Evolutionary conservation across 2,797 vertebrate genomes (phyloP).

Genomic region (Poecilia gillii): DNA sequence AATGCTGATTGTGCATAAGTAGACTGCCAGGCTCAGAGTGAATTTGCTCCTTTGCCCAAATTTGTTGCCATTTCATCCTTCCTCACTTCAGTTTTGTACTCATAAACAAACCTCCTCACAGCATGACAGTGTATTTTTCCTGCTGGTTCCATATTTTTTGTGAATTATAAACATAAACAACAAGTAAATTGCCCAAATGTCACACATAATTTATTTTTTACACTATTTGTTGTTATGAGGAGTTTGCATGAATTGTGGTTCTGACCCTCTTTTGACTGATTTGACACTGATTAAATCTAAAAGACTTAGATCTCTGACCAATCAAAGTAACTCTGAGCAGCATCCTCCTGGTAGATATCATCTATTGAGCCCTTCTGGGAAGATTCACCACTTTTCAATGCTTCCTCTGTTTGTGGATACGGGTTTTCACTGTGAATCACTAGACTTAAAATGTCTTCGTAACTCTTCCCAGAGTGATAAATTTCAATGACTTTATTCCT

Average conservation of each 20-base stretch:
- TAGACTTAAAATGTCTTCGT: neutral
- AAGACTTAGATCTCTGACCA: neutral
- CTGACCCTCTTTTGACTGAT: neutral
- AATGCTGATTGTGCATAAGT: neutral
- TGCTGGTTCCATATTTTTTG: neutral
- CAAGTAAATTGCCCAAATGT: conserved; percentile 65
- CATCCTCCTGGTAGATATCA: neutral
- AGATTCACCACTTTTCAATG: neutral
- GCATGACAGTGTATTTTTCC: neutral
- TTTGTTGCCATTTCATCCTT: neutral
- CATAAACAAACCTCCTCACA: neutral
- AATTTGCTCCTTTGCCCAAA: neutral
- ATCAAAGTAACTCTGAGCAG: neutral
- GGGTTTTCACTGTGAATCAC: neutral
- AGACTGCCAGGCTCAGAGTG: neutral
- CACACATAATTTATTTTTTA: conserved; percentile 25
- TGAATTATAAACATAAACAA: neutral
- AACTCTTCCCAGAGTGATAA: neutral
- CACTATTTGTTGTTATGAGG: neutral
- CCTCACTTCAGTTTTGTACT: neutral
- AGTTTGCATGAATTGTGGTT: neutral
- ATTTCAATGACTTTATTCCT: neutral
- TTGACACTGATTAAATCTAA: neutral
- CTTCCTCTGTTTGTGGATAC: neutral
- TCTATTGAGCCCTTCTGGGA: neutral